phyloP scores from a whole-genome alignment of 2,113 vertebrate genomes.

The Rhea pennata region DNA sequence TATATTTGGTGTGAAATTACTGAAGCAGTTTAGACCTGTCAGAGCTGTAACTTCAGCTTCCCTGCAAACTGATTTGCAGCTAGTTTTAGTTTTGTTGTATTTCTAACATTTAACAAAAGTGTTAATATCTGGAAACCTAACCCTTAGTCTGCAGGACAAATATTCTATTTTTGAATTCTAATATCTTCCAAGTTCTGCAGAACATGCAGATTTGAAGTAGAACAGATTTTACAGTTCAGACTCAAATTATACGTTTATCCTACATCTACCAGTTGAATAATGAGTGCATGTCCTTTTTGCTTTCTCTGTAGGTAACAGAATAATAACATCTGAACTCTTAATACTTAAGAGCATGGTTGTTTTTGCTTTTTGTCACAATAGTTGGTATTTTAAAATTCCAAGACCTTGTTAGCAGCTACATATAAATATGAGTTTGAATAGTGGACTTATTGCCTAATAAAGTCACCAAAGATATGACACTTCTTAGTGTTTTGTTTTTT shows the following conservation, averaged over 20 bases:
- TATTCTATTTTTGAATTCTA: fast-evolving
- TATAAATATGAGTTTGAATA: not conserved
- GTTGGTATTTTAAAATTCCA: not conserved
- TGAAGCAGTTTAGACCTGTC: not conserved
- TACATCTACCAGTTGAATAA: not conserved
- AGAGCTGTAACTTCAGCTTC: not conserved
- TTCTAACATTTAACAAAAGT: not conserved
- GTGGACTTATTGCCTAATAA: not conserved
- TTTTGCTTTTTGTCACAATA: not conserved
- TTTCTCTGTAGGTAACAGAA: not conserved
- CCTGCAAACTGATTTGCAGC: not conserved
- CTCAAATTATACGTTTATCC: not conserved
- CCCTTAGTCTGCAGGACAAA: not conserved
- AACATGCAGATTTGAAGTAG: not conserved
- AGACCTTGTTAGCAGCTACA: not conserved
- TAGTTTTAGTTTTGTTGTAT: not conserved
- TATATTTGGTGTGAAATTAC: not conserved
- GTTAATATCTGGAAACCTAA: not conserved
- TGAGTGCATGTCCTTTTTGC: not conserved
- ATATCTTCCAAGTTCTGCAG: not conserved
- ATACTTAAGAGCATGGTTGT: fast-evolving
- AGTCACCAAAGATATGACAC: not conserved
- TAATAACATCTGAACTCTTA: not conserved
- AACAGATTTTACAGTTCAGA: not conserved
- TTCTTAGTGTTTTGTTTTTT: not conserved